A percentile compares a stretch with the other conserved stretches of the same genome.
These are phyloP conservation scores for Hestina assimilis DNA, from an alignment of 1,140 invertebrate genomes.

Conservation along the genomic window DNA sequence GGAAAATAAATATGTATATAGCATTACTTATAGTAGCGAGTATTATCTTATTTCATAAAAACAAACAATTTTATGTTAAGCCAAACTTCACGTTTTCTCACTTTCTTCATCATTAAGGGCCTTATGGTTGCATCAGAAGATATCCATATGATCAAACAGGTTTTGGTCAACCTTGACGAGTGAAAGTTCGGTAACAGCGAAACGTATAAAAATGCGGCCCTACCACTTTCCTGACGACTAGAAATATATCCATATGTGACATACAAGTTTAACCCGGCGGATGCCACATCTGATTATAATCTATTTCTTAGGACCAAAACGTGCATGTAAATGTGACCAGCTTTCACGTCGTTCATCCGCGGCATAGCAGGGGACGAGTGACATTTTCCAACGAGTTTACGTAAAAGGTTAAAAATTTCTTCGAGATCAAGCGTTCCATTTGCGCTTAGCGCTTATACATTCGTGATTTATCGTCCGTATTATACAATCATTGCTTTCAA, in stretches of 20 bases:
- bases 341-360: slow-evolving; percentile 28
- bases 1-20: no score
- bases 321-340: slow-evolving; percentile 30
- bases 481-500: no score
- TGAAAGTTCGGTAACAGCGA: slow-evolving; percentile 53
- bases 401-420: slow-evolving; percentile 1
- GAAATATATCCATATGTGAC: slow-evolving; percentile 36
- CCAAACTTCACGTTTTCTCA: no score
- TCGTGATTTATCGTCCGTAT: neutral
- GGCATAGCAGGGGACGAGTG: slow-evolving; percentile 1
- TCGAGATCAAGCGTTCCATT: neutral
- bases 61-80: no score
- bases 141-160: slow-evolving; percentile 8
- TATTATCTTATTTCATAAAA: no score
- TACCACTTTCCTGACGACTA: slow-evolving; percentile 49
- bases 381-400: slow-evolving; percentile 26
- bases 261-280: slow-evolving; percentile 43
- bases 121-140: slow-evolving; percentile 8
- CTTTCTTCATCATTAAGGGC: slow-evolving; percentile 4
- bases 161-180: slow-evolving; percentile 25
- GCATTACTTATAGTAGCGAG: no score
- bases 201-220: slow-evolving; percentile 54
- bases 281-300: slow-evolving; percentile 17
- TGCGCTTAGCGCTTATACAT: neutral
- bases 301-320: slow-evolving; percentile 23